Evolutionary conservation across 2,113 vertebrate genomes (phyloP), one percentile per base, ranked within the genome.

Genomic region (Nymphicus hollandicus): DNA sequence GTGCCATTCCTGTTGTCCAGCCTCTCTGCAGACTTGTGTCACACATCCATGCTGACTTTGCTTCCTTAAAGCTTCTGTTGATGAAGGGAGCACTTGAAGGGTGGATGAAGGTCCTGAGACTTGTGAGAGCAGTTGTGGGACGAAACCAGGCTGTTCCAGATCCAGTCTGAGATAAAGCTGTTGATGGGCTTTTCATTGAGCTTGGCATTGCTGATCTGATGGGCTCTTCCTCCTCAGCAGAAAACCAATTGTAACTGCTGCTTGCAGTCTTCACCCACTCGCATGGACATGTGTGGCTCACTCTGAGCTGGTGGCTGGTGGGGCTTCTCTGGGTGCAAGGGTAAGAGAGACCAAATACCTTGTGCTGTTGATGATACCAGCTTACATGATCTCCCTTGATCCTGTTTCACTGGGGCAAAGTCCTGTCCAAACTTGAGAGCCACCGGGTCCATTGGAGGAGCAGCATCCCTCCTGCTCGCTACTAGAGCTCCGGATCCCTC

Each of bases 201-300:
- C 15, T 91, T 81, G 55, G 17, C 11, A 3, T 39, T 37, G 14
- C 19, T 46, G 19, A 52, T 64, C 22, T 70, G 50, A 46, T 29
- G 46, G 60, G 63, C 20, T 44, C 11, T 46, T 41, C 28, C 13
- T 70, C 18, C 11, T 7, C 49, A 24, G 9, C 37, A 60, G 74
- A 74, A 87, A 87, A 50, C 9, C 15, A n/a, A 1, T 2, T 58
- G 39, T 11, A 60, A 56, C 5, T 44, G 6, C 12, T 82, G n/a
- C 69, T 68, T 46, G 37, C 17, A 41, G 33, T 10, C 37, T 37
- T 56, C 29, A 41, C 19, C 37, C 13, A 18, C 23, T n/a, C 6
- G 2, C 1, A 0, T 35, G 70, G 56, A 33, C 9, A 0, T 1
- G 1, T 17, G 46, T 37, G 55, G 47, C 58, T 56, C 7, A 1